Evolutionary conservation across 2,113 vertebrate genomes (phyloP).

Genomic region (Ophthalmolycus amberensis): DNA sequence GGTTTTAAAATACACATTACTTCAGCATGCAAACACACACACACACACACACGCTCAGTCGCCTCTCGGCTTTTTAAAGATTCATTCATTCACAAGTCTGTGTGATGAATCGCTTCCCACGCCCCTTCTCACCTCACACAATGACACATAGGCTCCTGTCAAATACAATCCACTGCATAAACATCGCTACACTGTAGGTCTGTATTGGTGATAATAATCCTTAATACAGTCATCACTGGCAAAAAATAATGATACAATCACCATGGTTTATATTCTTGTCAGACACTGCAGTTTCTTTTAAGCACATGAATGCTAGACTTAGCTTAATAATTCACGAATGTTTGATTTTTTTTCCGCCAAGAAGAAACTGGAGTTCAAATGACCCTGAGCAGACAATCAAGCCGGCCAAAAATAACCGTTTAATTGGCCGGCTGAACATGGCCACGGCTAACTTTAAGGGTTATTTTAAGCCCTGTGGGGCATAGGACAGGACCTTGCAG

Average conservation of each 20-base stretch:
- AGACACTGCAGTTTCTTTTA: neutral
- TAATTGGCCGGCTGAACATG: conserved; percentile 68
- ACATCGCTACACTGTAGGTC: conserved; percentile 17
- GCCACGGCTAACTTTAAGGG: conserved; percentile 68
- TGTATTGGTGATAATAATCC: neutral
- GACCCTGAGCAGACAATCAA: conserved; percentile 64
- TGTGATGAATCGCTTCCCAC: conserved; percentile 51
- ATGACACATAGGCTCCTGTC: conserved; percentile 16
- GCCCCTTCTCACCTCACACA: conserved; percentile 26
- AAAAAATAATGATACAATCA: conserved; percentile 6
- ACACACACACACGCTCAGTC: neutral
- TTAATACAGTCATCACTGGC: neutral
- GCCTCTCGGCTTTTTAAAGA: conserved; percentile 1
- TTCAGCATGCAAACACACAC: neutral
- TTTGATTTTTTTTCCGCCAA: conserved; percentile 16
- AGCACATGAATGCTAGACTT: conserved; percentile 17
- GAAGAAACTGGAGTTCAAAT: conserved; percentile 68
- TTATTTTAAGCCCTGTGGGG: conserved; percentile 73
- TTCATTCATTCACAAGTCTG: conserved; percentile 24
- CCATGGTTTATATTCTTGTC: conserved; percentile 1
- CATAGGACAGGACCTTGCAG: conserved; percentile 57
- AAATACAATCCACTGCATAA: conserved; percentile 45
- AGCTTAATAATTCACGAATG: conserved; percentile 48
- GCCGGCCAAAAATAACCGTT: conserved; percentile 70
- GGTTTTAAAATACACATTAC: conserved; percentile 32